Conservation (phyloP, 2,113 vertebrate species). For the Azemiops feae region DNA sequence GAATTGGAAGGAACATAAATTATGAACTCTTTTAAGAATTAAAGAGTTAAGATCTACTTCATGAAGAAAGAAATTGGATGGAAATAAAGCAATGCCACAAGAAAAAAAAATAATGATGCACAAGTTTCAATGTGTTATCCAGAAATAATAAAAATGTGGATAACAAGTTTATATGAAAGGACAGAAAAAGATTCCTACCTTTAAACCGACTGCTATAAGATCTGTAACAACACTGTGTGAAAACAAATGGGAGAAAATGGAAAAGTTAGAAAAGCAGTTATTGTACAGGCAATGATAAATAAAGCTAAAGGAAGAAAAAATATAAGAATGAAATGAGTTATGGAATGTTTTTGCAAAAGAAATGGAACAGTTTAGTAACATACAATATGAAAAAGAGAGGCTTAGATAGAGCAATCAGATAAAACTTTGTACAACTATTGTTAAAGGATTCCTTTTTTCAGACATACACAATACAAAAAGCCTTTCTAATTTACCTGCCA, state of each 20-base stretch:
- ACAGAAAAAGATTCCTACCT: constrained; percentile 65
- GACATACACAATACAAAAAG: neutral
- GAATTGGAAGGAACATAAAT: constrained; percentile 2
- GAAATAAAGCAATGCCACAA: constrained; percentile 32
- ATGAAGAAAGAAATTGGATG: neutral
- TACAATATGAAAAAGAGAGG: constrained; percentile 39
- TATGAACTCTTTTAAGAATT: neutral
- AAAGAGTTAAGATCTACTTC: neutral
- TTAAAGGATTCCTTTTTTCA: neutral
- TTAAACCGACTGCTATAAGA: constrained; percentile 69
- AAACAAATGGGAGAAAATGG: constrained; percentile 66
- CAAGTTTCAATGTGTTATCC: constrained; percentile 34
- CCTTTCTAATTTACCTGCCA: neutral
- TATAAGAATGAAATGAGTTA: constrained; percentile 55
- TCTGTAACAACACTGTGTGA: constrained; percentile 65
- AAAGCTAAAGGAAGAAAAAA: constrained; percentile 59
- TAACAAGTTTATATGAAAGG: constrained; percentile 54
- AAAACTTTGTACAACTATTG: neutral
- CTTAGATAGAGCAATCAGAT: constrained; percentile 15
- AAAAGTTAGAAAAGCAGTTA: constrained; percentile 68
- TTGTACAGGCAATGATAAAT: constrained; percentile 56
- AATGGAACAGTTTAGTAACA: constrained; percentile 49
- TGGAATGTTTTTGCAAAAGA: constrained; percentile 57
- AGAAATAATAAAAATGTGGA: constrained; percentile 2
- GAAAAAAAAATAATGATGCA: constrained; percentile 7